Evolutionary conservation across 2,888 invertebrate genomes (phyloP), one percentile per base, ranked within the genome.

Genomic region (Congeria kusceri): DNA sequence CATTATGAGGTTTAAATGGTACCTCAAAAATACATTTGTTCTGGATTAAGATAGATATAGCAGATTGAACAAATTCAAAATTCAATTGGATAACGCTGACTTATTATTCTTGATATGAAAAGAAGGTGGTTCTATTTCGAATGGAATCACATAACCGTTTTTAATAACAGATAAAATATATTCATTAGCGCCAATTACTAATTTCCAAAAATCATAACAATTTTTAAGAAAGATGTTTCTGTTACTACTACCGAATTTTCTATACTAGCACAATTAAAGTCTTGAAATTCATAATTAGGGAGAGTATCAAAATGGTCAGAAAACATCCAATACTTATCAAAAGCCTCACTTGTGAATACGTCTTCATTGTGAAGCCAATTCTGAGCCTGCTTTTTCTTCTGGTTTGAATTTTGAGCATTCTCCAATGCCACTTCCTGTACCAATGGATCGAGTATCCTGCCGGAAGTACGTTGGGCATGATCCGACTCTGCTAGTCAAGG

Each of bases 131-230:
- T 49, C 49, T 9, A 9, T 49, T 49, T 9, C 15, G 20, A 49
- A 49, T 9, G 49, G 49, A 49, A 49, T 49, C 4, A 49, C 49
- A 15, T 49, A 49, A 4, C 49, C 49, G n/a, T 49, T 18, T 15
- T 49, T 49, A 20, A 49, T 49, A 9, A 49, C 49, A 20, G 49
- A 49, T 20, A 44, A 20, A 49, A 20, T 49, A 15, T 49, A 4
- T 18, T 49, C 49, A 49, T 49, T 49, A 9, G 49, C 49, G 15
- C 49, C 49, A 20, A 49, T 49, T 9, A 20, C n/a, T 49, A 5
- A 20, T 49, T 49, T 49, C 20, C 49, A 49, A 49, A 49, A 49
- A 9, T 49, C 49, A 15, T 20, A 49, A 49, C n/a, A 49, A 49
- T 49, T 49, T 49, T 20, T 15, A 20, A 49, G 20, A 20, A 4